Conservation (phyloP, 2,797 vertebrate genomes). For the Poecilia picta region DNA sequence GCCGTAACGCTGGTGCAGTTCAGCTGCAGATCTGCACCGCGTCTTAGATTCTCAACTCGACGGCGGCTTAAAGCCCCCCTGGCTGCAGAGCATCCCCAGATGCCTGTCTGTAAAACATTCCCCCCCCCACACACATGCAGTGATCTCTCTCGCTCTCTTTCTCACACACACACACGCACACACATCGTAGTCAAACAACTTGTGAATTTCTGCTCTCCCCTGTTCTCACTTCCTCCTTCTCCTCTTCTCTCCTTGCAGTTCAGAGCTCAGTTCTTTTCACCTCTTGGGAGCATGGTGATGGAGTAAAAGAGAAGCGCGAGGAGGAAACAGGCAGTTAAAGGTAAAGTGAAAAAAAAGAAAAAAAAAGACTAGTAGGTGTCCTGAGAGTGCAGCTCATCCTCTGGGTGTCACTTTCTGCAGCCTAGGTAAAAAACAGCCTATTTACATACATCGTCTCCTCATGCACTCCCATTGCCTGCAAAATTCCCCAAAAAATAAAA, state of each 20-base stretch:
- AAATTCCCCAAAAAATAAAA: slow-evolving; percentile 1
- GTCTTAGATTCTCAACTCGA: slow-evolving; percentile 41
- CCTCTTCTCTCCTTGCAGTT: slow-evolving; percentile 46
- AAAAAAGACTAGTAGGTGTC: slow-evolving; percentile 68
- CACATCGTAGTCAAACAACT: slow-evolving; percentile 43
- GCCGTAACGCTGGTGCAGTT: slow-evolving; percentile 62
- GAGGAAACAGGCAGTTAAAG: slow-evolving; percentile 55
- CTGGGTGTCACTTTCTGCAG: slow-evolving; percentile 66
- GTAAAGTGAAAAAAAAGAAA: slow-evolving; percentile 37
- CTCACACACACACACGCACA: not conserved
- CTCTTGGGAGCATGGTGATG: slow-evolving; percentile 60
- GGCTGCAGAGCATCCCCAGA: slow-evolving; percentile 61
- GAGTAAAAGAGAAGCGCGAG: slow-evolving; percentile 61
- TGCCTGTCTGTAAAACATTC: slow-evolving; percentile 54
- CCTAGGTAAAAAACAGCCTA: slow-evolving; percentile 49
- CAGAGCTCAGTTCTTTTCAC: slow-evolving; percentile 56
- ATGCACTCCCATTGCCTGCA: slow-evolving; percentile 2
- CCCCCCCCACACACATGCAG: slow-evolving; percentile 34
- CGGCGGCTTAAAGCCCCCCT: slow-evolving; percentile 59
- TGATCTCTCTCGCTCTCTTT: slow-evolving; percentile 12
- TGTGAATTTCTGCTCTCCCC: slow-evolving; percentile 59
- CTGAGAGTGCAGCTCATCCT: slow-evolving; percentile 72
- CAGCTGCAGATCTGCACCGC: slow-evolving; percentile 52
- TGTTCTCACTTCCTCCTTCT: slow-evolving; percentile 57
- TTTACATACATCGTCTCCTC: slow-evolving; percentile 41